Percentiles rank a stretch among this genome's conserved stretches.
Evolutionary conservation across 1,140 invertebrate species (phyloP).

Genomic region (Nylanderia fulva): DNA sequence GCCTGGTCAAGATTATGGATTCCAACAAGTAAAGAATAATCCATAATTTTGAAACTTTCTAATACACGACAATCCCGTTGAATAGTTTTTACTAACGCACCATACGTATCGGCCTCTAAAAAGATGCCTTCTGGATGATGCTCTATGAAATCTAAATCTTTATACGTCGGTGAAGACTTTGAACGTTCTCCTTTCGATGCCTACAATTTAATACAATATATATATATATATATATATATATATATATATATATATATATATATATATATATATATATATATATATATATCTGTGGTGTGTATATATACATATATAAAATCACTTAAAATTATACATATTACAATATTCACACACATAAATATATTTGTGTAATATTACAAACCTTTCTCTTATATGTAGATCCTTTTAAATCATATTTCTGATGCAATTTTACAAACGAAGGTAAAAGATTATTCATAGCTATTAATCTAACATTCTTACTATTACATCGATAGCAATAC

Average conservation of each 20-base stretch:
- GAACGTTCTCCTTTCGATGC: conserved; percentile 96
- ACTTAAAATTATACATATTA: too few species aligned
- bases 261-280: too few species aligned
- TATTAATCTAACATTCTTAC: conserved; percentile 99
- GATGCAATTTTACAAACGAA: conserved; percentile 97
- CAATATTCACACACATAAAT: not conserved
- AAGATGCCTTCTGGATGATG: conserved; percentile 97
- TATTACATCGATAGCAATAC: conserved; percentile 99
- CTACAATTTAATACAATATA: conserved; percentile 82
- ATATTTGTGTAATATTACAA: conserved; percentile 68
- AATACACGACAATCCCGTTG: conserved; percentile 98
- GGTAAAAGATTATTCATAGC: conserved; percentile 99
- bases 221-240: not conserved
- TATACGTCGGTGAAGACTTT: conserved; percentile 97
- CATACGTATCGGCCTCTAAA: conserved; percentile 97
- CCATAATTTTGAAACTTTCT: conserved; percentile 99
- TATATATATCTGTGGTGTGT: too few species aligned
- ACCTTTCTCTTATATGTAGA: conserved; percentile 99
- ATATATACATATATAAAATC: too few species aligned
- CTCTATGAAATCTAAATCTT: conserved; percentile 99
- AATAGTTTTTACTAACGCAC: conserved; percentile 97
- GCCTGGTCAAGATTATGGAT: conserved; percentile 97
- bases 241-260: too few species aligned
- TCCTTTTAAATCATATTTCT: conserved; percentile 99
- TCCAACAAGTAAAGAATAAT: conserved; percentile 98